phyloP scores from a whole-genome alignment of 2,113 vertebrate species.

The Phalacrocorax brasilianus region DNA sequence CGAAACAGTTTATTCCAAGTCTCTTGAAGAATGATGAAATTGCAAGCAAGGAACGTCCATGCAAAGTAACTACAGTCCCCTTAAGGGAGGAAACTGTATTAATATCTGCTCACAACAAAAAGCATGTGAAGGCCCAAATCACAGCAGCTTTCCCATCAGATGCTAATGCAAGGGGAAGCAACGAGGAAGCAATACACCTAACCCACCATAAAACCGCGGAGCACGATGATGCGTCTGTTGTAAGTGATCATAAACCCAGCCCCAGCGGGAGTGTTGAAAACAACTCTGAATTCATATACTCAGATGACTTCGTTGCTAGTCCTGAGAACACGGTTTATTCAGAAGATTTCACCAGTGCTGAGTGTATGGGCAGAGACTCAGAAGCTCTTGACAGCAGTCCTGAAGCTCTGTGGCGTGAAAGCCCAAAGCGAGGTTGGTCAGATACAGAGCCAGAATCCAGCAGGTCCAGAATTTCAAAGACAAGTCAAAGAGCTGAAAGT shows the following conservation, averaged over 20 bases:
- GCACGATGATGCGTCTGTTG: background rate
- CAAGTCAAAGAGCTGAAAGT: slow-evolving; percentile 35
- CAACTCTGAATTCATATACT: slow-evolving; percentile 61
- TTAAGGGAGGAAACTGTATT: background rate
- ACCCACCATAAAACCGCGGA: background rate
- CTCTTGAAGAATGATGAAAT: background rate
- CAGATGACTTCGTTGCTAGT: slow-evolving; percentile 68
- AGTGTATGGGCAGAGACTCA: slow-evolving; percentile 60
- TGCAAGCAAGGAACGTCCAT: background rate
- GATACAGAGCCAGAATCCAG: slow-evolving; percentile 32
- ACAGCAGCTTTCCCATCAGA: slow-evolving; percentile 36
- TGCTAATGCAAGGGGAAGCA: background rate
- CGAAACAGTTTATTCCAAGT: background rate
- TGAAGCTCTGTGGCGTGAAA: slow-evolving; percentile 39
- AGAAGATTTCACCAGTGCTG: slow-evolving; percentile 81
- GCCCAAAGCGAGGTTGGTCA: slow-evolving; percentile 24
- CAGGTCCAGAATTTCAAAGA: slow-evolving; percentile 45
- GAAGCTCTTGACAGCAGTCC: slow-evolving; percentile 65
- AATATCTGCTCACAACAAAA: background rate
- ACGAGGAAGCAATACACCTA: background rate
- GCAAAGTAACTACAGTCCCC: background rate
- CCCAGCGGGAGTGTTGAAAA: slow-evolving; percentile 42
- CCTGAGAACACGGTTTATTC: slow-evolving; percentile 69
- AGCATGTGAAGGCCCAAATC: background rate
- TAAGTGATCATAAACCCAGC: background rate